Evolutionary conservation across 2,888 invertebrate genomes (phyloP), one percentile per base, ranked within the genome.

Genomic region (Philereme vetulata): DNA sequence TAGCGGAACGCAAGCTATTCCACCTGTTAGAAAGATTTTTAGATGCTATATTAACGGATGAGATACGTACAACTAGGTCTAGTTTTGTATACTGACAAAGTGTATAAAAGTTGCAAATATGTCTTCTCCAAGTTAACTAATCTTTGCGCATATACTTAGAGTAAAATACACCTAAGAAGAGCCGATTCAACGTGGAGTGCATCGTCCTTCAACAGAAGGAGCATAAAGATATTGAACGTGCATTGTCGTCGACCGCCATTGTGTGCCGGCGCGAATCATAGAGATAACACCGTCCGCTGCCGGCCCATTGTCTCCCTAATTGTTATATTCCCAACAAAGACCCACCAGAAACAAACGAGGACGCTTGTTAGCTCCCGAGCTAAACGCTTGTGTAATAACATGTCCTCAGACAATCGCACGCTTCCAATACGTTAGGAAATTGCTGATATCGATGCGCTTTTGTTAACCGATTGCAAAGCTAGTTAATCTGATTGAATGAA

Each of bases 141-240:
- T 60, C 62, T 62, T 47, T 62, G 57, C 38, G 51, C 40, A 35
- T 43, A 49, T 38, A 49, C 8, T 35, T 72, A 67, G 21, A 43
- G 42, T 44, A 65, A 62, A 62, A 67, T 55, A 72, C 68, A 60
- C n/a, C 66, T 70, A 87, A 86, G 84, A 80, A 82, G 80, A 45
- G 78, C 78, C 77, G 80, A 82, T 84, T 85, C 82, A 78, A 77
- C 48, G 73, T 71, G 72, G 84, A 80, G 89, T 89, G 90, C 90
- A 90, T 89, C 85, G 83, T 80, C 86, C 86, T 81, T 82, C 79
- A 81, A 67, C 75, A 80, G 76, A 82, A 85, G 81, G 80, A 83
- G 81, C 82, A 82, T 88, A 89, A 90, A 88, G 89, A 91, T 88
- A 89, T 90, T 86, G 88, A 86, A 85, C 78, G 80, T 79, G 86